These are phyloP conservation scores for Spinibarbus caldwelli DNA, from an alignment of 2,797 vertebrate genomes.

Conservation along the genomic window DNA sequence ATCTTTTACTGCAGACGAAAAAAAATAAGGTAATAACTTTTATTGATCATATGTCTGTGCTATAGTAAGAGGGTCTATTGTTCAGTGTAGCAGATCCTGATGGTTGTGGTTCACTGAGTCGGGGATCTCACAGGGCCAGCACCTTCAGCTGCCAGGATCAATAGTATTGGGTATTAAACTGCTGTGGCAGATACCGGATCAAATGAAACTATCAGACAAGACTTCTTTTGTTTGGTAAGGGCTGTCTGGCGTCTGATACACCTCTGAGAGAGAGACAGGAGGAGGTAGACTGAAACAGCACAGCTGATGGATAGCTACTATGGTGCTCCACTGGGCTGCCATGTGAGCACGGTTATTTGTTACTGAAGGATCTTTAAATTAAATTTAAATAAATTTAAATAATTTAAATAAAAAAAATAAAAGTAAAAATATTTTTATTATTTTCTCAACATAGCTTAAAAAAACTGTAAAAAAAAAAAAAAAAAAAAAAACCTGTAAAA, in stretches of 20 bases:
- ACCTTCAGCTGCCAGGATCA: conserved; percentile 49
- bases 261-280: conserved; percentile 66
- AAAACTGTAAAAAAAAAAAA: background rate
- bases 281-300: conserved; percentile 38
- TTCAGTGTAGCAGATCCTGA: conserved; percentile 28
- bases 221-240: conserved; percentile 61
- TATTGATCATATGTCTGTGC: conserved; percentile 67
- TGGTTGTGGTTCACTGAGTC: conserved; percentile 41
- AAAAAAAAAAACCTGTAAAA: background rate
- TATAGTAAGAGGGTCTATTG: conserved; percentile 40
- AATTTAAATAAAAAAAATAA: background rate
- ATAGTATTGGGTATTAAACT: conserved; percentile 48
- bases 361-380: background rate
- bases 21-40: conserved; percentile 65
- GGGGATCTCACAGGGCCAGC: conserved; percentile 36
- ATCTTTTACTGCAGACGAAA: conserved; percentile 69
- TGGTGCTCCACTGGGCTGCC: background rate
- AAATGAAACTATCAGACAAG: conserved; percentile 56
- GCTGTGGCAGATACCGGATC: conserved; percentile 43
- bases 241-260: conserved; percentile 64
- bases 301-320: conserved; percentile 21
- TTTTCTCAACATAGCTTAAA: background rate
- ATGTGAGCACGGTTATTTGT: background rate
- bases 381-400: background rate
- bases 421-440: background rate